Conservation (phyloP, 2,888 invertebrate genomes). For the Ommatoiulus sabulosus region DNA sequence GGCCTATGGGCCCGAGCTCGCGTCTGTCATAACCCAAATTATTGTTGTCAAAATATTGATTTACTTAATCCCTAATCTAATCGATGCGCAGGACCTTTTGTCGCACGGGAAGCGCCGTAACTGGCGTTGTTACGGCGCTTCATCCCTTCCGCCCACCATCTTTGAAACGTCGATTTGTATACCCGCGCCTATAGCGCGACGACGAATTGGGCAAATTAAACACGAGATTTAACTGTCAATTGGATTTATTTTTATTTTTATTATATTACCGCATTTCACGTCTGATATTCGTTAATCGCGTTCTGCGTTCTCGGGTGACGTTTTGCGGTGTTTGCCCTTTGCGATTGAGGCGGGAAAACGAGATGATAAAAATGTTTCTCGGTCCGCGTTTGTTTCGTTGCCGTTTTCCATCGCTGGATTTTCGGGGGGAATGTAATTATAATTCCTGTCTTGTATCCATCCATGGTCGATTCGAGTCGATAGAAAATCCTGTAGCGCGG, state of each 20-base stretch:
- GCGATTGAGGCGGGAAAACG: constrained; percentile 19
- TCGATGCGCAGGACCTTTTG: not conserved
- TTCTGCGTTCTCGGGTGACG: not conserved
- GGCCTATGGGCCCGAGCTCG: not conserved
- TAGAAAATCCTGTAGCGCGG: constrained; percentile 13
- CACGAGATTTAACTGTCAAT: not conserved
- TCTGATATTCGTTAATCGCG: not conserved
- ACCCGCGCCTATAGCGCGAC: too few species aligned
- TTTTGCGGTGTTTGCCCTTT: constrained; percentile 22
- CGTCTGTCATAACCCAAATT: not conserved
- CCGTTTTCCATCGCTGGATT: constrained; percentile 29
- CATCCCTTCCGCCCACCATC: not conserved
- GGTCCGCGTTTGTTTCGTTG: not conserved
- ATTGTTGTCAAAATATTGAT: constrained; percentile 47
- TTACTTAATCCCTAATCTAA: constrained; percentile 33
- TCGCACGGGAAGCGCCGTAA: not conserved
- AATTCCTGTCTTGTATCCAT: constrained; percentile 47
- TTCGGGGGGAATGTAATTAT: not conserved
- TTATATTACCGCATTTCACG: not conserved
- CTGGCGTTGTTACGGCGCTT: not conserved
- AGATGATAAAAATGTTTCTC: constrained; percentile 40
- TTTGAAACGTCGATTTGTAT: not conserved
- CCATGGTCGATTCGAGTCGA: constrained; percentile 8
- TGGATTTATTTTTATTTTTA: not conserved
- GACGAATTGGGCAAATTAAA: not conserved